A percentile compares a stretch with the other conserved stretches of the same genome.
phyloP scores from a whole-genome alignment of 2,113 vertebrate species.

The Mirounga angustirostris region DNA sequence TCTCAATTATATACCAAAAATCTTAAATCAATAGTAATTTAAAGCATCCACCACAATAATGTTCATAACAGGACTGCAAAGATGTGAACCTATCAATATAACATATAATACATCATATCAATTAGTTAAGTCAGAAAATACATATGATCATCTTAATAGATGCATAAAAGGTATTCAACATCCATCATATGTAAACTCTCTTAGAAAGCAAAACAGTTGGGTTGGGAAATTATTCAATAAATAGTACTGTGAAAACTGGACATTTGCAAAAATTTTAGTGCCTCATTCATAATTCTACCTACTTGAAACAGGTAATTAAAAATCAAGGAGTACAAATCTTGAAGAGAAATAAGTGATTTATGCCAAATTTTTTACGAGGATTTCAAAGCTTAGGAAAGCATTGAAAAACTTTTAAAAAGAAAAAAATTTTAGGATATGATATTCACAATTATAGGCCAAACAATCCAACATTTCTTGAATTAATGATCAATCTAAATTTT shows the following conservation, averaged over 20 bases:
- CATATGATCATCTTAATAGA: background rate
- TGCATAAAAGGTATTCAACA: background rate
- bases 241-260: background rate
- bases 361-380: background rate
- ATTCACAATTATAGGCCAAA: background rate
- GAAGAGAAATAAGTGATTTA: background rate
- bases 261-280: background rate
- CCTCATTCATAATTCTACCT: background rate
- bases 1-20: background rate
- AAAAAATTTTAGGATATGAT: background rate
- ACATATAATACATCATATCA: background rate
- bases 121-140: conserved; percentile 36
- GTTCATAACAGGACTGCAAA: background rate
- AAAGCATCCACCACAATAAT: background rate
- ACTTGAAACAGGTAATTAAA: conserved; percentile 55
- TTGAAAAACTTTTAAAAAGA: background rate
- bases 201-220: background rate
- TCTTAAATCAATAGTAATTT: background rate
- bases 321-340: background rate
- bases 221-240: conserved; percentile 20
- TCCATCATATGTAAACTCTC: background rate
- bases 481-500: conserved; percentile 49
- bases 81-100: background rate
- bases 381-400: background rate
- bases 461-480: conserved; percentile 31